A percentile compares a stretch with the other conserved stretches of the same genome.
Evolutionary conservation across 2,888 invertebrate species (phyloP).

Genomic region (Melanargia galathea): DNA sequence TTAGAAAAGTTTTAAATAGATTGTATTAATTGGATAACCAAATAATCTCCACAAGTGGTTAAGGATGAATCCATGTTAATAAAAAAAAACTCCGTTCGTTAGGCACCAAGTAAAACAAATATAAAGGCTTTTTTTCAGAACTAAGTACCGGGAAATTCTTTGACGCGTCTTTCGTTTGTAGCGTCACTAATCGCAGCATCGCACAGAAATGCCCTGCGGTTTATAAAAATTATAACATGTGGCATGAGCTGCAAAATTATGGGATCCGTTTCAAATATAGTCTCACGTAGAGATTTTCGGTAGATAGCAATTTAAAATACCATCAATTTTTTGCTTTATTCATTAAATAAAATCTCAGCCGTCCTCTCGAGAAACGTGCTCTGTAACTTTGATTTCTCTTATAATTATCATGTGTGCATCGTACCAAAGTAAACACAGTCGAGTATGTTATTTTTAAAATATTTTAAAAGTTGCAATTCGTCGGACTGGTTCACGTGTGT

Average conservation of each 20-base stretch:
- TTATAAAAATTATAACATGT: not conserved
- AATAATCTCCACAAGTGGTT: not conserved
- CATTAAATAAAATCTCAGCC: conserved; percentile 8
- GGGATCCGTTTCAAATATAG: conserved; percentile 16
- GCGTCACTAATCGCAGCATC: not conserved
- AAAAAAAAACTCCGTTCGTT: not conserved
- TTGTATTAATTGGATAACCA: not conserved
- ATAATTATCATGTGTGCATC: conserved; percentile 15
- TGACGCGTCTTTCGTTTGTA: no score
- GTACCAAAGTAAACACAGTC: conserved; percentile 12
- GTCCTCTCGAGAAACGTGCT: conserved; percentile 18
- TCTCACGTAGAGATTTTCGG: conserved; percentile 15
- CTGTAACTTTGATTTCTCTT: conserved; percentile 13
- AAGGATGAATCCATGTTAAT: not conserved
- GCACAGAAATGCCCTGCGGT: not conserved
- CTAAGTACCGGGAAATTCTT: no score
- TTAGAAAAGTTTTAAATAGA: no score
- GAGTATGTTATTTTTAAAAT: conserved; percentile 15
- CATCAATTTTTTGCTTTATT: conserved; percentile 9
- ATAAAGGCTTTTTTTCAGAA: no score
- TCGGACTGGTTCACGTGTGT: conserved; percentile 8
- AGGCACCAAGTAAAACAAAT: not conserved
- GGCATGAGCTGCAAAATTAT: not conserved
- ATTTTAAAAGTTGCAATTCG: conserved; percentile 8
- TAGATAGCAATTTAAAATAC: conserved; percentile 11